Conservation (phyloP, 2,113 vertebrate species). For the Catharus bicknelli region DNA sequence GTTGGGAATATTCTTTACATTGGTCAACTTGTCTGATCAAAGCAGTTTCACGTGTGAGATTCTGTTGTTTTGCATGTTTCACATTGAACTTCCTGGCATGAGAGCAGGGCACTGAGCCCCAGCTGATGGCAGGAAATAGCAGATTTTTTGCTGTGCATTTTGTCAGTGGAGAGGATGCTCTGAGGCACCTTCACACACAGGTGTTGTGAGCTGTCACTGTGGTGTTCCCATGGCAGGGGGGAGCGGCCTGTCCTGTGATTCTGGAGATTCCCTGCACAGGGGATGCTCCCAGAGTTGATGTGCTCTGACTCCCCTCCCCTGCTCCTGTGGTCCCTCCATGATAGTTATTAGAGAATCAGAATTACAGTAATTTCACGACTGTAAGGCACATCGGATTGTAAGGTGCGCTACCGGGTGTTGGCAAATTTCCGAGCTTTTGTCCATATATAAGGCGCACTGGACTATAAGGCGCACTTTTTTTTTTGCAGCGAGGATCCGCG, state of each 20-base stretch:
- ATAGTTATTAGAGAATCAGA: background rate
- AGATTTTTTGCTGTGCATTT: background rate
- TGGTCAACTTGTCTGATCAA: background rate
- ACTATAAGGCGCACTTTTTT: too few species aligned
- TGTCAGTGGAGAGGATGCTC: background rate
- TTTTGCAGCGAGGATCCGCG: too few species aligned
- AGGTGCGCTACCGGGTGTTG: too few species aligned
- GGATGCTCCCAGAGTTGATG: background rate
- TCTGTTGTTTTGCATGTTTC: background rate
- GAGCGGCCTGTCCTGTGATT: background rate
- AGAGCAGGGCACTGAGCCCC: background rate
- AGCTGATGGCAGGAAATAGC: background rate
- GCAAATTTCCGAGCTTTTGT: too few species aligned
- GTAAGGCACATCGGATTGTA: background rate
- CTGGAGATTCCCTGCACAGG: background rate
- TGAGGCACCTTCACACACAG: background rate
- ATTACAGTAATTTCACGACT: too few species aligned
- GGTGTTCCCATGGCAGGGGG: background rate
- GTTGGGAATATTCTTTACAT: background rate
- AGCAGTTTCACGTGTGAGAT: background rate
- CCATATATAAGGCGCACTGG: too few species aligned
- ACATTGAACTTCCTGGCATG: background rate
- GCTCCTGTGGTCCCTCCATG: background rate
- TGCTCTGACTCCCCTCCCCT: background rate
- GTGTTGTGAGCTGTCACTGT: background rate